phyloP scores from a whole-genome alignment of 2,888 invertebrate species.

The Megamerina dolium region DNA sequence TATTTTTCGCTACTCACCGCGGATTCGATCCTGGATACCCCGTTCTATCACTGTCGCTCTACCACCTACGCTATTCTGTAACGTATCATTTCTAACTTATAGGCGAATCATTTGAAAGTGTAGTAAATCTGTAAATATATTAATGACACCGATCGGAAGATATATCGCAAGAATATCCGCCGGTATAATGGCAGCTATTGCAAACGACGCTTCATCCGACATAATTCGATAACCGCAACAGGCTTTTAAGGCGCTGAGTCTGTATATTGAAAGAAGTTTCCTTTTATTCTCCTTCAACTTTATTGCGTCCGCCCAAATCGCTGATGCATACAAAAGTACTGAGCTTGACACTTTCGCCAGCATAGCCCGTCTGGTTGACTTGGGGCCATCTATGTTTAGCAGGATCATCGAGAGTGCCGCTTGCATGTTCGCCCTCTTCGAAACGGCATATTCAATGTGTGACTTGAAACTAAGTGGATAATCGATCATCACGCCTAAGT shows the following conservation, averaged over 20 bases:
- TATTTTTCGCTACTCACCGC: too few relatives aligned
- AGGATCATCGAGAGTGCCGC: slow-evolving; percentile 1
- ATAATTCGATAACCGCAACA: neutral
- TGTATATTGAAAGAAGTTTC: neutral
- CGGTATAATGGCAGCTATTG: slow-evolving; percentile 1
- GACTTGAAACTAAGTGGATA: too few relatives aligned
- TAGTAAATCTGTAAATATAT: too few relatives aligned
- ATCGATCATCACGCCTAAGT: slow-evolving; percentile 5
- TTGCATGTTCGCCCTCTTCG: slow-evolving; percentile 1
- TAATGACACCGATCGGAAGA: too few relatives aligned
- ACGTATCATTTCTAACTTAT: too few relatives aligned
- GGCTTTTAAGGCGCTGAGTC: neutral
- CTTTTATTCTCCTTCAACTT: neutral
- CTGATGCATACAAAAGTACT: slow-evolving; percentile 1
- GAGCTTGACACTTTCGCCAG: slow-evolving; percentile 1
- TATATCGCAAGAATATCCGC: neutral
- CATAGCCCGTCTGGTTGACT: neutral
- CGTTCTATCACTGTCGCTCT: too few relatives aligned
- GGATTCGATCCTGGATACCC: too few relatives aligned
- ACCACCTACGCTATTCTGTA: too few relatives aligned
- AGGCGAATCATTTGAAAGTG: too few relatives aligned
- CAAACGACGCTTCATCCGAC: neutral
- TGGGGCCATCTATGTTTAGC: slow-evolving; percentile 3
- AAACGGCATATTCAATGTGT: neutral
- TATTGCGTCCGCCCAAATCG: slow-evolving; percentile 1